Conservation (phyloP, 2,797 vertebrate species). For the Eleutherodactylus coqui region DNA sequence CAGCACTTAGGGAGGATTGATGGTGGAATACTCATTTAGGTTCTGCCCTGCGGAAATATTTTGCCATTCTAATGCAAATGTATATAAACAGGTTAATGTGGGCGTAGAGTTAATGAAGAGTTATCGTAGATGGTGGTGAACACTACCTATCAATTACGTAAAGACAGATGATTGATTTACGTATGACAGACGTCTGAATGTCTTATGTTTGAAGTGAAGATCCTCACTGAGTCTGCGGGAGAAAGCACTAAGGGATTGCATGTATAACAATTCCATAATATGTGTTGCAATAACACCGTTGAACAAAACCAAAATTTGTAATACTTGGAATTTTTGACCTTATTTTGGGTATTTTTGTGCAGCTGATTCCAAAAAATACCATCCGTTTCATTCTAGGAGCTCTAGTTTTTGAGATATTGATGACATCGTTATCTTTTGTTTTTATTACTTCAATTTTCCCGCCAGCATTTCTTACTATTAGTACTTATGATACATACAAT, state of each 20-base stretch:
- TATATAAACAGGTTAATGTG: background rate
- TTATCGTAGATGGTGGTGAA: background rate
- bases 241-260: background rate
- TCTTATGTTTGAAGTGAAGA: background rate
- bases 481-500: no score
- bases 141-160: background rate
- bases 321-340: no score
- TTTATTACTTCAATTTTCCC: no score
- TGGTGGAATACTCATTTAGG: background rate
- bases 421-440: no score
- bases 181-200: background rate
- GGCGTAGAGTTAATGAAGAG: background rate
- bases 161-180: background rate
- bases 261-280: background rate
- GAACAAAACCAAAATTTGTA: no score
- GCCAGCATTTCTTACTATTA: no score
- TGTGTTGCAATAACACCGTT: background rate
- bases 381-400: no score
- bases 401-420: no score
- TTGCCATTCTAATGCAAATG: background rate
- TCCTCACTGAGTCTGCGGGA: background rate
- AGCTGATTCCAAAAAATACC: no score
- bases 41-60: slow-evolving; percentile 9
- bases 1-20: background rate
- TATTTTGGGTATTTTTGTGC: no score